phyloP scores from a whole-genome alignment of 2,797 vertebrate species.

The Glossophaga mutica region DNA sequence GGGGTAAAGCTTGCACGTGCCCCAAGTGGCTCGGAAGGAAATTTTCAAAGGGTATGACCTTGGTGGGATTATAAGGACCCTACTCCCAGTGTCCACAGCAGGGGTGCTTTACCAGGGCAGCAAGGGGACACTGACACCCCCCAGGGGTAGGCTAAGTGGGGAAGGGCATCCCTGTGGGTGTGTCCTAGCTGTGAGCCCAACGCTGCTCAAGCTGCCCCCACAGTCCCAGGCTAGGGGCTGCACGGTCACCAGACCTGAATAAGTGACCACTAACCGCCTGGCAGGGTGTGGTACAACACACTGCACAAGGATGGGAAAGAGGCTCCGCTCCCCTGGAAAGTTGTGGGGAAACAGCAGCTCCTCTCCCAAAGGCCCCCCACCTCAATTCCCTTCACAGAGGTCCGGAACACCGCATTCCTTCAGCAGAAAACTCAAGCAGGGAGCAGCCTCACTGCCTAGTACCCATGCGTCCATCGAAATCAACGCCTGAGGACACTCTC shows the following conservation, averaged over 20 bases:
- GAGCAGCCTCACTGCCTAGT: neutral
- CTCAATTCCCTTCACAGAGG: neutral
- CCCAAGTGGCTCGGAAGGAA: neutral
- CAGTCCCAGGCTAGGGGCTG: neutral
- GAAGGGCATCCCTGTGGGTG: neutral
- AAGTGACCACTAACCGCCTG: neutral
- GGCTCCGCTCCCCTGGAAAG: neutral
- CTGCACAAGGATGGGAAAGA: too few relatives aligned
- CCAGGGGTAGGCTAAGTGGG: neutral
- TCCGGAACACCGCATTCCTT: neutral
- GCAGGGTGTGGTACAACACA: too few relatives aligned
- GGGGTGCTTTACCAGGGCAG: neutral
- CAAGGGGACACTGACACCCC: neutral
- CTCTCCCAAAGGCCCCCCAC: neutral
- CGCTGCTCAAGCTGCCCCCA: neutral
- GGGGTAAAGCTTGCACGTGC: neutral
- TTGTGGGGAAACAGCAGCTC: neutral
- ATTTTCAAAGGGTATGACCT: rapidly evolving
- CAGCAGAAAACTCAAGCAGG: neutral
- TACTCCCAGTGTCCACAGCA: neutral
- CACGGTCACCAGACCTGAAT: neutral
- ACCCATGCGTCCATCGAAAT: neutral
- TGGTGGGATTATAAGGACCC: neutral
- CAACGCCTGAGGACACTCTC: neutral
- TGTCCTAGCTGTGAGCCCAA: neutral